Base-by-base conservation (phyloP, 2,888 invertebrate genomes). In the Agriotes lineatus region DNA sequence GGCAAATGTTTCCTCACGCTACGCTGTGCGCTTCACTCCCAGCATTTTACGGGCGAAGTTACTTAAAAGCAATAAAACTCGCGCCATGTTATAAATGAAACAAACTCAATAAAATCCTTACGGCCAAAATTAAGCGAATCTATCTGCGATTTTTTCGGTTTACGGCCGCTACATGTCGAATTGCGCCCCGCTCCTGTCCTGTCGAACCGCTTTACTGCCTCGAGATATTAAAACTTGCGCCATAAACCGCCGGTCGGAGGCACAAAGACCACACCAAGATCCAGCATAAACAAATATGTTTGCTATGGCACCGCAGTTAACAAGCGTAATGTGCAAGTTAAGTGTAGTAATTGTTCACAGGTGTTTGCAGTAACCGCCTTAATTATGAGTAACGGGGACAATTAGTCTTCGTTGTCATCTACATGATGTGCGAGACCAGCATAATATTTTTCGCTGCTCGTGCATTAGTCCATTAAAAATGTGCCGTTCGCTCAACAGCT, bases 341-440 rank as follows among this genome's bases (percentile, higher is more conserved):
- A 65, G 67, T 65, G 72, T 65, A 62, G 65, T 67, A 72, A 72
- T 72, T 70, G 72, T 70, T 65, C 70, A 70, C 72, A 72, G 72
- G 72, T 72, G 72, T 72, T 72, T 57, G 63, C 56, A 60, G 67
- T 62, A 64, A 70, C 67, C 64, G 61, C 67, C 67, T 58, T 72
- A 72, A 72, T 72, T 72, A 69, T 72, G 72, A 72, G 58, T 72
- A 67, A 70, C 65, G 70, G 52, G 58, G 14, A 60, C 57, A 54
- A 63, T 68, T 68, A 68, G 25, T 68, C 64, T 62, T 63, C 35
- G 42, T 59, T 64, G 68, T 68, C 68, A 59, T 63, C 63, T 39
- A 52, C 63, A 63, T 68, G 58, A 68, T 68, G 68, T 63, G 64
- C 63, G 37, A 39, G 61, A 42, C 61, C 56, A 61, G 35, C 56